Evolutionary conservation across 2,113 vertebrate species (phyloP).

Genomic region (Neolamprologus variostigma): DNA sequence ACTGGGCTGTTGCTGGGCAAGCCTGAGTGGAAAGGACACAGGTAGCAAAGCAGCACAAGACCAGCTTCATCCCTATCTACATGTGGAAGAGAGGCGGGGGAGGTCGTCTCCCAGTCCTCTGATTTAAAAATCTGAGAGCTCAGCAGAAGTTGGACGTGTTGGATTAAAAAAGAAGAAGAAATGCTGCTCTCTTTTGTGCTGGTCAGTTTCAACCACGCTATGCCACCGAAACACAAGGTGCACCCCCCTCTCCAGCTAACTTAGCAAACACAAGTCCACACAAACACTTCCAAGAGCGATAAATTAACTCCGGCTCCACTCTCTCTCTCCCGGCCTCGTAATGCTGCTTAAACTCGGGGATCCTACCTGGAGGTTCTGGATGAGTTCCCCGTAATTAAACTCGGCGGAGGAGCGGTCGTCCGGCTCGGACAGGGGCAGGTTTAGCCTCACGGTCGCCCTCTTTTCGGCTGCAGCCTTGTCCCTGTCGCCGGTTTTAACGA

Average conservation of each 20-base stretch:
- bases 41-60: slow-evolving; percentile 37
- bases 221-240: slow-evolving; percentile 42
- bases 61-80: neutral
- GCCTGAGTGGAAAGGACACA: slow-evolving; percentile 38
- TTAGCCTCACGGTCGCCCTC: slow-evolving; percentile 80
- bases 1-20: slow-evolving; percentile 61
- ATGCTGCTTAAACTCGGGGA: neutral
- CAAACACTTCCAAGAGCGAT: slow-evolving; percentile 32
- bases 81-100: neutral
- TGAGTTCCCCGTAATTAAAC: slow-evolving; percentile 91
- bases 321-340: neutral
- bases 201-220: slow-evolving; percentile 42
- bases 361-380: slow-evolving; percentile 72
- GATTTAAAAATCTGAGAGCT: neutral
- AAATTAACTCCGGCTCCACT: slow-evolving; percentile 18
- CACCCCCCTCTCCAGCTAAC: slow-evolving; percentile 8
- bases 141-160: slow-evolving; percentile 26
- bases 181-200: slow-evolving; percentile 41
- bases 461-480: slow-evolving; percentile 60
- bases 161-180: neutral
- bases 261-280: slow-evolving; percentile 48
- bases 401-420: slow-evolving; percentile 87
- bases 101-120: neutral
- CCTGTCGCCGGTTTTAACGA: slow-evolving; percentile 53
- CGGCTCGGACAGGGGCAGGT: slow-evolving; percentile 85